Evolutionary conservation across 2,888 invertebrate genomes (phyloP).

Genomic region (Diarsia brunnea): DNA sequence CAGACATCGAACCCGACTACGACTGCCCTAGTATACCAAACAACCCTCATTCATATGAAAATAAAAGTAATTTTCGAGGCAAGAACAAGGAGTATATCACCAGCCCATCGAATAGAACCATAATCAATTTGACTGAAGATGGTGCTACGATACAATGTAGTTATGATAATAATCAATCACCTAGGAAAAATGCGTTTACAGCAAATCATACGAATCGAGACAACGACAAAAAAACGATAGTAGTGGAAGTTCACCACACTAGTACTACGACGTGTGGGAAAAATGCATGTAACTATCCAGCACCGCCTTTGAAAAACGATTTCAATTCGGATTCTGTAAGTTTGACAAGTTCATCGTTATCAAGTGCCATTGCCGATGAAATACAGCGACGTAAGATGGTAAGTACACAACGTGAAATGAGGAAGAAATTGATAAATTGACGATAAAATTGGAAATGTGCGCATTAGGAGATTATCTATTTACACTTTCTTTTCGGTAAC

Average conservation of each 20-base stretch:
- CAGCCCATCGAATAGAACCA: conserved; percentile 92
- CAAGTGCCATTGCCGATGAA: conserved; percentile 89
- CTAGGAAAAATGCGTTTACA: conserved; percentile 82
- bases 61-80: conserved; percentile 79
- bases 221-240: conserved; percentile 92
- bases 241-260: conserved; percentile 93
- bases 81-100: conserved; percentile 81
- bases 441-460: conserved; percentile 27
- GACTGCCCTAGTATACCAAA: conserved; percentile 88
- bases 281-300: conserved; percentile 76
- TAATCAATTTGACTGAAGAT: conserved; percentile 93
- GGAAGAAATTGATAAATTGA: no score
- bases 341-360: conserved; percentile 84
- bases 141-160: conserved; percentile 93
- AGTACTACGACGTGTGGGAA: conserved; percentile 81
- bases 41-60: conserved; percentile 86
- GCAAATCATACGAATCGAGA: conserved; percentile 80
- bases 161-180: conserved; percentile 86
- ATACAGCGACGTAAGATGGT: conserved; percentile 86
- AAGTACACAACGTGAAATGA: conserved; percentile 55
- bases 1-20: conserved; percentile 88
- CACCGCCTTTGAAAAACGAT: conserved; percentile 78
- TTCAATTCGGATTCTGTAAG: conserved; percentile 80
- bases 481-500: conserved; percentile 19
- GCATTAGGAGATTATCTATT: conserved; percentile 41